phyloP scores from a whole-genome alignment of 2,888 invertebrate species.

The Oxytorus armatus region DNA sequence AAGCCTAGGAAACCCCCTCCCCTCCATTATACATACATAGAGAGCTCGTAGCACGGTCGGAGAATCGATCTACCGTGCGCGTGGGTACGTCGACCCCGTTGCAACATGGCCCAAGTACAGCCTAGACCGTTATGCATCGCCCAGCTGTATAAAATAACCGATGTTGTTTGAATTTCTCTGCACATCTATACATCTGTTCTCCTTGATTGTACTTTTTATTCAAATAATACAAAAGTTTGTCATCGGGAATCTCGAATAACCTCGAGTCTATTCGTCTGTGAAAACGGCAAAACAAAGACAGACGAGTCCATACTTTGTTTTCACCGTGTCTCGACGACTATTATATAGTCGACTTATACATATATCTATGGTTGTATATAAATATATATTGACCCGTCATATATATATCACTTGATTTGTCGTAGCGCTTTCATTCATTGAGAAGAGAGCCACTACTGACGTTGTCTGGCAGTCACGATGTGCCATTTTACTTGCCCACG shows the following conservation, averaged over 20 bases:
- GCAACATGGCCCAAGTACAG: slow-evolving; percentile 69
- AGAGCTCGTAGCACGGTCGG: slow-evolving; percentile 67
- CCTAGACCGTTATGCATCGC: slow-evolving; percentile 42
- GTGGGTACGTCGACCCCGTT: slow-evolving; percentile 78
- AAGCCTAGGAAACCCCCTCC: slow-evolving; percentile 58
- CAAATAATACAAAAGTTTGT: no score
- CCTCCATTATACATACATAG: slow-evolving; percentile 24
- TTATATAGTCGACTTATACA: background rate
- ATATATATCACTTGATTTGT: slow-evolving; percentile 25
- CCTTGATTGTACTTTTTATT: background rate
- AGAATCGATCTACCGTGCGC: slow-evolving; percentile 77
- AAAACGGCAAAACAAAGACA: no score
- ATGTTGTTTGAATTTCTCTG: slow-evolving; percentile 34
- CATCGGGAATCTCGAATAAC: no score
- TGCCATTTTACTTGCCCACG: slow-evolving; percentile 29
- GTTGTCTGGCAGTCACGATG: slow-evolving; percentile 47
- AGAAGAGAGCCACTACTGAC: slow-evolving; percentile 20
- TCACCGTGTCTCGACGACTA: background rate
- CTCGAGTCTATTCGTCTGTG: no score
- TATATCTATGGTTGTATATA: background rate
- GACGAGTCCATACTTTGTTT: no score
- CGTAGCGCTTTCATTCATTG: slow-evolving; percentile 37
- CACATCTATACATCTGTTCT: background rate
- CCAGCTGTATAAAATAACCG: slow-evolving; percentile 46
- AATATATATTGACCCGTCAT: background rate